Base-by-base conservation (phyloP, 2,797 vertebrate genomes). In the Anomalospiza imberbis region DNA sequence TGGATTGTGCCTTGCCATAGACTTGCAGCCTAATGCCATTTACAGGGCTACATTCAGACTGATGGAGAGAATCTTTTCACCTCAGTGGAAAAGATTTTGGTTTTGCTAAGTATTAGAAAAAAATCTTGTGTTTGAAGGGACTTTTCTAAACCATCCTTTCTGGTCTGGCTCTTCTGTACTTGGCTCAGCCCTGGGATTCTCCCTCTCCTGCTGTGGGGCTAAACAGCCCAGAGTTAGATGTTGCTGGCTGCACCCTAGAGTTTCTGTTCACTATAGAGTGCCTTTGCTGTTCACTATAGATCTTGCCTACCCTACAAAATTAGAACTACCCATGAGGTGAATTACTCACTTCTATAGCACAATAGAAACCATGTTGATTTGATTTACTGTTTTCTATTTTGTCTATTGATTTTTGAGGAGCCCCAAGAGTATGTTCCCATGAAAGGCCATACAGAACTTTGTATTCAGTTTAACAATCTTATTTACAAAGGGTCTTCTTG, bases 331-430 rank as follows among this genome's bases (percentile, higher is more conserved):
- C 28, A 6, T 29, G 54, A 85, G 47, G 67, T 68, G 73, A 81
- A 86, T 88, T 85, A 88, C 32, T 92, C 53, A 44, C 28, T 92
- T 85, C 54, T 58, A 62, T 9, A 86, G 65, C 50, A 54, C 70
- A 85, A 13, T 38, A 77, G 85, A 78, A 94, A 60, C 22, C 34
- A 68, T 1, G 1, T 20, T 91, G 32, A 77, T 77, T 80, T 89
- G 50, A 92, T 94, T 93, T 78, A 93, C 73, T 73, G 61, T 72
- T 83, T 89, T 88, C 85, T 85, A 61, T 93, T 90, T 94, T 86
- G 31, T 70, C 85, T 87, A 71, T 88, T 90, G 85, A 94, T 92
- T 91, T 91, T 80, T 73, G 40, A 50, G 58, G 65, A 86, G 36
- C 78, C 54, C 18, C 70, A 72, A 62, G 38, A 62, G 38, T 7